Evolutionary conservation across 2,113 vertebrate genomes (phyloP).

Genomic region (Callaeas wilsoni): DNA sequence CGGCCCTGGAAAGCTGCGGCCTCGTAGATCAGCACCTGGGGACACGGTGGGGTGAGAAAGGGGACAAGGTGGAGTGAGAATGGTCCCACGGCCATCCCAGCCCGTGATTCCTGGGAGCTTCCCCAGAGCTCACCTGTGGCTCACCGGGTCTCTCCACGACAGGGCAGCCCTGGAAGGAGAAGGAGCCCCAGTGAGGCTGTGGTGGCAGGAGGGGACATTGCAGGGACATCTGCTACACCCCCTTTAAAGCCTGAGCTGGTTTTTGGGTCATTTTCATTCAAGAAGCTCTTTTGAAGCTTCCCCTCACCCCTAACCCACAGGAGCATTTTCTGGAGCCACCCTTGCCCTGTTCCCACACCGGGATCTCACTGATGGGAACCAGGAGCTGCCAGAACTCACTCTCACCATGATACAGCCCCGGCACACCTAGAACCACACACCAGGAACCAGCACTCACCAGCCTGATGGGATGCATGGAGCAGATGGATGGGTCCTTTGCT

Average conservation of each 20-base stretch:
- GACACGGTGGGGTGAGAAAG: neutral
- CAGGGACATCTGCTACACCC: neutral
- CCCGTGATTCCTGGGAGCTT: rapidly evolving
- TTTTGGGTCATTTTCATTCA: neutral
- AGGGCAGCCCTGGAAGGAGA: conserved; percentile 81
- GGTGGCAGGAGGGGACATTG: neutral
- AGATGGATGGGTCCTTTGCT: conserved; percentile 78
- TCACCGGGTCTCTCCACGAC: conserved; percentile 83
- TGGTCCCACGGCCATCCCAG: rapidly evolving
- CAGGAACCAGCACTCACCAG: conserved; percentile 72
- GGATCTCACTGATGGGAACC: neutral
- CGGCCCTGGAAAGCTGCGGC: conserved; percentile 81
- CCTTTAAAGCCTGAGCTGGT: neutral
- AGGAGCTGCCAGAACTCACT: neutral
- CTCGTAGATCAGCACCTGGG: conserved; percentile 84
- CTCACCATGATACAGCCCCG: rapidly evolving
- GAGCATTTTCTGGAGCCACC: neutral
- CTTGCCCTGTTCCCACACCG: rapidly evolving
- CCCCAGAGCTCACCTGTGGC: conserved; percentile 77
- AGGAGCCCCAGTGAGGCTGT: neutral
- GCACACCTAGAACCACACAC: neutral
- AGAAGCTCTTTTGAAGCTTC: neutral
- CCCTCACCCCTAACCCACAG: neutral
- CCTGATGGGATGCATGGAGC: conserved; percentile 87
- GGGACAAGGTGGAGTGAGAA: neutral